Base-by-base conservation (phyloP, 2,797 vertebrate species). In the Hyperoplus immaculatus region DNA sequence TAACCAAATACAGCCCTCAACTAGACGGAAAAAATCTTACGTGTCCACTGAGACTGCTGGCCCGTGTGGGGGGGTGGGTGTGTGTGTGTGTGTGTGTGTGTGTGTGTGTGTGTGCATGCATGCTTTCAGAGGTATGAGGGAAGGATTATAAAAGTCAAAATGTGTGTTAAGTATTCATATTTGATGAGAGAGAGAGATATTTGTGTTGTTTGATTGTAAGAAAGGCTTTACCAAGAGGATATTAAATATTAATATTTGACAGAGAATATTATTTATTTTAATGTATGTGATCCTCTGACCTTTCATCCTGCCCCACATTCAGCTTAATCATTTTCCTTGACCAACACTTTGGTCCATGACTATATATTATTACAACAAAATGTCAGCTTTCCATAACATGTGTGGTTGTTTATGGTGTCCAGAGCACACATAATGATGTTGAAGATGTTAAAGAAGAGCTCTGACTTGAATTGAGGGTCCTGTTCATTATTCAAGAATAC, bases 11-110 rank as follows among this genome's bases (percentile, higher is more conserved):
- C 86, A 79, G 85, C 83, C 89, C 80, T 81, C 77, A 36, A 68
- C 84, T 81, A 67, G 88, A 89, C 12, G 91, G 88, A 93, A 93
- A 94, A 92, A 90, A 87, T 78, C 78, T 61, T 59, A 55, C 11
- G 46, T 77, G 83, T 89, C 89, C 75, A 60, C 81, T 46, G 84
- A 91, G 88, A 89, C 83, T 81, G 60, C 75, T 80, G 77, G 73
- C 18, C 21, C 21, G 21, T 21, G 21, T 21, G 21, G 21, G 21
- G 21, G 21, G 1, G 4, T 36, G 63, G 76, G 68, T 66, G 58
- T 79, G 53, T 72, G 67, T 74, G 50, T 59, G 61, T 49, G 61
- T 66, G 61, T 64, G 58, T 67, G 51, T 57, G 43, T 51, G 60
- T 18, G 49, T 61, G 65, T 73, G 72, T 80, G 46, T 65, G 59